These are phyloP conservation scores for Aythya fuligula DNA, from an alignment of 2,797 vertebrate genomes.

Conservation along the genomic window DNA sequence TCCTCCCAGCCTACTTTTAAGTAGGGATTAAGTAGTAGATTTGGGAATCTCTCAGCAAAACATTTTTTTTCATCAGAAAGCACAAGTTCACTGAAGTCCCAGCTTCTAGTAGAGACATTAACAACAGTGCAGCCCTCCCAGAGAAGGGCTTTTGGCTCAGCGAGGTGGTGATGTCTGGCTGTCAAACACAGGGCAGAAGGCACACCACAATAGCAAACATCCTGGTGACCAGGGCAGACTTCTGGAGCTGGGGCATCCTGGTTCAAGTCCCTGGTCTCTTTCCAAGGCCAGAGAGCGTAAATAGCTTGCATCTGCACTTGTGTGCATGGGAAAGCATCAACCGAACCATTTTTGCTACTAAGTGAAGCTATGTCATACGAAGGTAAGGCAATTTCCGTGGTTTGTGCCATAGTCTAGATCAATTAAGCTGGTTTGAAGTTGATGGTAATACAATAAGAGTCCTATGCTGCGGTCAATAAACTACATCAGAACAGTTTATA, in stretches of 20 bases:
- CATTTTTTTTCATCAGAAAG: background rate
- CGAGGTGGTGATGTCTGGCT: background rate
- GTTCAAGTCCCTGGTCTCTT: background rate
- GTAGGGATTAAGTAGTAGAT: background rate
- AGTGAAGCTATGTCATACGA: background rate
- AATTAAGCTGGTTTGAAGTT: background rate
- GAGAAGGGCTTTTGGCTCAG: background rate
- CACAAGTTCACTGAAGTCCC: background rate
- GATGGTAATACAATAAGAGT: background rate
- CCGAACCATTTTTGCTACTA: background rate
- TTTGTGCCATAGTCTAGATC: background rate
- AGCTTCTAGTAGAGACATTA: background rate
- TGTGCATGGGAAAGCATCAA: background rate
- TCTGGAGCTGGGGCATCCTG: background rate
- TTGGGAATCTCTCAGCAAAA: background rate
- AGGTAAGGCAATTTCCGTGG: background rate
- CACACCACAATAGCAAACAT: constrained; percentile 8
- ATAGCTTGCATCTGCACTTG: background rate
- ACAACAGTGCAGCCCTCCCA: background rate
- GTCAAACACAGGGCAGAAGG: background rate
- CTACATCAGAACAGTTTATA: background rate
- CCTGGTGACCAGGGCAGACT: background rate
- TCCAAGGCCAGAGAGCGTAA: constrained; percentile 9
- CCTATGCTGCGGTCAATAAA: background rate
- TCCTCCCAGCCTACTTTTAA: background rate